Base-by-base conservation (phyloP, 2,888 invertebrate species). In the Pseudanteris insignis region DNA sequence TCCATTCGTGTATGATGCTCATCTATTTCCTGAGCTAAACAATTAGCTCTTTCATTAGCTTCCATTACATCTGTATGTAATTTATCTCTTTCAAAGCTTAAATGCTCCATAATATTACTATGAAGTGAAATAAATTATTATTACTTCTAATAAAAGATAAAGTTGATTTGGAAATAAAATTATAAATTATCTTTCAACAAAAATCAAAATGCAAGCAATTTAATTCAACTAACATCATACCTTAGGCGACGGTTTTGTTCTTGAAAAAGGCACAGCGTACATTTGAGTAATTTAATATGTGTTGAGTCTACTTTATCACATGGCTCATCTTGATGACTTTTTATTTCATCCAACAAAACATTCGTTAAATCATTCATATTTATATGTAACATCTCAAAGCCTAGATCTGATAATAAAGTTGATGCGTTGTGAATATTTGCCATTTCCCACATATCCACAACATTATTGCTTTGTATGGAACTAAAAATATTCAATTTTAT, bases 1-100 rank as follows among this genome's bases (percentile, higher is more conserved):
- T 96, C 95, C 75, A 94, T 84, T 54, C 89, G 86, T 1, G 89
- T 86, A 77, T 95, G 94, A 69, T 90, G 89, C 72, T 96, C 96
- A 77, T 96, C 96, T 1, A 94, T 90, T 79, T 96, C 96, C 69
- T 91, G 91, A 1, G 94, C 95, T 38, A 96, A 82, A 44, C 92
- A 77, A 0, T 88, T 85, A 0, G 92, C 91, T 67, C 94, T 84
- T 51, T 89, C 85, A 74, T 94, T 93, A 0, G 94, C 92, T 74
- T 93, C 93, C 11, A 84, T 82, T 10, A 94, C 86, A 73, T 94
- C 93, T 7, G 84, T 81, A 61, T 89, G 88, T 26, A 95, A 80
- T 77, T 94, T 94, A 67, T 91, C 89, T 44, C 92, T 86, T 77
- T 95, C 95, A 18, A 86, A 86, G 37, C 84, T 83, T 68, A 89